phyloP scores from a whole-genome alignment of 2,113 vertebrate genomes.

The Centropristis striata region DNA sequence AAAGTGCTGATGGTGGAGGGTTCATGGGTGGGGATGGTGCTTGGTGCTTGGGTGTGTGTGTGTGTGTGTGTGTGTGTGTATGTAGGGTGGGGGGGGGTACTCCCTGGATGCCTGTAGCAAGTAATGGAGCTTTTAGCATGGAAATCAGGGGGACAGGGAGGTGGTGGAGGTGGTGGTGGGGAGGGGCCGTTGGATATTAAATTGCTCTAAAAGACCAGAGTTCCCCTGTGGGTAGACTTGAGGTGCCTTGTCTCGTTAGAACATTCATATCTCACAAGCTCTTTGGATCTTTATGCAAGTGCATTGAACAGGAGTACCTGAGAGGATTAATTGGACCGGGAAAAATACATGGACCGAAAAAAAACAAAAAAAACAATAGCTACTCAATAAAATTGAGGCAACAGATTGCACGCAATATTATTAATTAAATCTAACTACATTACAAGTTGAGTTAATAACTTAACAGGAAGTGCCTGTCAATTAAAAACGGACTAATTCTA shows the following conservation, averaged over 20 bases:
- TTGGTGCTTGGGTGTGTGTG: not conserved
- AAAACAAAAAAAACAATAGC: too few species aligned
- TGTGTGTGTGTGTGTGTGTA: not conserved
- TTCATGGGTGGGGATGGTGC: conserved; percentile 7
- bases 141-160: conserved; percentile 49
- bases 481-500: too few species aligned
- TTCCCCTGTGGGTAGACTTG: conserved; percentile 32
- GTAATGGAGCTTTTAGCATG: conserved; percentile 78
- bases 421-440: too few species aligned
- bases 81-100: not conserved
- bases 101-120: conserved; percentile 55
- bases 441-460: too few species aligned
- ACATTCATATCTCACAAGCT: conserved; percentile 3
- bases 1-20: not conserved
- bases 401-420: too few species aligned
- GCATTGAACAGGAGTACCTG: not conserved
- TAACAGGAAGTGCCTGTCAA: too few species aligned
- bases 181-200: conserved; percentile 25
- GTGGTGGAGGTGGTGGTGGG: not conserved
- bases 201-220: conserved; percentile 49
- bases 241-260: conserved; percentile 23
- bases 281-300: conserved; percentile 11
- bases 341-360: not conserved
- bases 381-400: too few species aligned
- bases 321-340: not conserved